These are phyloP conservation scores for Lacerta bilineata DNA, from an alignment of 2,797 vertebrate species.

Conservation along the genomic window DNA sequence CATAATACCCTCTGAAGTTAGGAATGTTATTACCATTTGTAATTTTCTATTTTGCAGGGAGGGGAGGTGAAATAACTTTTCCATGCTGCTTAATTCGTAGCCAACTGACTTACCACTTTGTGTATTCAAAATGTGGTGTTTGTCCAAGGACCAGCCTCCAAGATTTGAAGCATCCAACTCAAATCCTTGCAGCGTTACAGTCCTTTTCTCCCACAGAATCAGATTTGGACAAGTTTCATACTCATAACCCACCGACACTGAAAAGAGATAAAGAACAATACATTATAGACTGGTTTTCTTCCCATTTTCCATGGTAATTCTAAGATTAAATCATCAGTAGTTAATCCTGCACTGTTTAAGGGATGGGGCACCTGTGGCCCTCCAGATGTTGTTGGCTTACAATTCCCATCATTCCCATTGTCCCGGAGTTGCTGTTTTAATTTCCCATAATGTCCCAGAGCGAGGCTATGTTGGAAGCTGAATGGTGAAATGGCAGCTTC, in stretches of 20 bases:
- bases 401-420: too few relatives aligned
- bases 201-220: slow-evolving; percentile 93
- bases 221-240: slow-evolving; percentile 93
- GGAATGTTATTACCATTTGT: slow-evolving; percentile 31
- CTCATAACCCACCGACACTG: slow-evolving; percentile 96
- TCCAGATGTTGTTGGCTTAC: too few relatives aligned
- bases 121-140: slow-evolving; percentile 94
- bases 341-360: slow-evolving; percentile 40
- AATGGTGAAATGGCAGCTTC: background rate
- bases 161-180: slow-evolving; percentile 95
- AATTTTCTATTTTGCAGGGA: slow-evolving; percentile 42
- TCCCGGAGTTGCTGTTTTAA: too few relatives aligned
- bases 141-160: slow-evolving; percentile 96
- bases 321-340: slow-evolving; percentile 38
- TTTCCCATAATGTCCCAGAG: too few relatives aligned
- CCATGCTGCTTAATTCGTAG: slow-evolving; percentile 44
- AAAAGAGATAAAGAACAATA: slow-evolving; percentile 74
- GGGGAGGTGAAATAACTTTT: slow-evolving; percentile 12
- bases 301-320: slow-evolving; percentile 41
- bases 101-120: slow-evolving; percentile 88
- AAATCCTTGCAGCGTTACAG: slow-evolving; percentile 92
- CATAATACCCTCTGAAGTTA: too few relatives aligned
- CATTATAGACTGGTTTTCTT: slow-evolving; percentile 54
- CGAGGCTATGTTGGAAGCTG: background rate
- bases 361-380: too few relatives aligned